These are phyloP conservation scores for Stichodactyla helianthus DNA, from an alignment of 64 coral and sea anemone genomes.

Conservation along the genomic window DNA sequence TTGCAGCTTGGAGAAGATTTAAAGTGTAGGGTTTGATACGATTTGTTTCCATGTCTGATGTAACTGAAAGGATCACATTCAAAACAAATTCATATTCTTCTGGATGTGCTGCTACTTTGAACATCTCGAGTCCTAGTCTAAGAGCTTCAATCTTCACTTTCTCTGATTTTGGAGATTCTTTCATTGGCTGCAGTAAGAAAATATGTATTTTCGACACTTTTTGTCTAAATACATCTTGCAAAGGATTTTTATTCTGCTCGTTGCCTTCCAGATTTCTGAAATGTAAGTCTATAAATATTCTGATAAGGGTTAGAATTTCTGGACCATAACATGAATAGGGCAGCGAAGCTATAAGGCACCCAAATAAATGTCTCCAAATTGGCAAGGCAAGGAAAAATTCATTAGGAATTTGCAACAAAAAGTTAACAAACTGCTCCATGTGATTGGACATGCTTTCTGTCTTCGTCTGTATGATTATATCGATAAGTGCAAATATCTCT, in stretches of 20 bases:
- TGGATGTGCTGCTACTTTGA: background rate
- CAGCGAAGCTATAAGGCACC: background rate
- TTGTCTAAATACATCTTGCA: background rate
- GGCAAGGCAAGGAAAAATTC: background rate
- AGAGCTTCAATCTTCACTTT: background rate
- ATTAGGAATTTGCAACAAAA: background rate
- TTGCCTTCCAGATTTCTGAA: background rate
- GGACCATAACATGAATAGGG: background rate
- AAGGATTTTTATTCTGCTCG: background rate
- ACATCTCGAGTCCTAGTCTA: background rate
- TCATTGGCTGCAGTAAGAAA: background rate
- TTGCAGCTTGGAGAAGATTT: too few species aligned
- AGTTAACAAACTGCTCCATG: background rate
- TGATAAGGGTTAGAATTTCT: background rate
- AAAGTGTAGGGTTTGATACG: too few species aligned
- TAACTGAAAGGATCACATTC: background rate
- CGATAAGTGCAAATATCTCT: background rate
- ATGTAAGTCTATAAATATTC: background rate
- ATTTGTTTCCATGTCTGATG: too few species aligned
- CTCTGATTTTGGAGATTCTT: background rate
- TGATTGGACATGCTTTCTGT: background rate
- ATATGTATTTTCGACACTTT: background rate
- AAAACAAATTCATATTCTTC: background rate
- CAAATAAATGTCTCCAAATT: background rate
- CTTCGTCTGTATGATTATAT: background rate